phyloP scores from a whole-genome alignment of 2,113 vertebrate species.

The Urocitellus parryii region DNA sequence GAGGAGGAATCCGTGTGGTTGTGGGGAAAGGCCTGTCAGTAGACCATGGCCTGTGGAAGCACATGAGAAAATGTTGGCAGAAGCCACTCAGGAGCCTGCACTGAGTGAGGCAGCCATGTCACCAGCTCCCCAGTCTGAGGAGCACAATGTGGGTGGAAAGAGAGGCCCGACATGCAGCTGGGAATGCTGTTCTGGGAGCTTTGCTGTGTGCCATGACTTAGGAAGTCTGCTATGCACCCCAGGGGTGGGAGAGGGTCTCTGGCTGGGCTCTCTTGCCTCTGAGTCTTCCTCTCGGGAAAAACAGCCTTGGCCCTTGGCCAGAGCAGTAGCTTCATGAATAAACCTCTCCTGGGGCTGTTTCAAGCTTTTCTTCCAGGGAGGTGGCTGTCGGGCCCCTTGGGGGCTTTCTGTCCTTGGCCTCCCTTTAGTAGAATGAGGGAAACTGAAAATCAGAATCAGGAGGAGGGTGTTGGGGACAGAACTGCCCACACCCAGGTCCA shows the following conservation, averaged over 20 bases:
- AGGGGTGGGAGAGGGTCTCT: neutral
- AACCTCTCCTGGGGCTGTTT: neutral
- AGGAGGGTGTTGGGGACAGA: neutral
- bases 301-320: neutral
- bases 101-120: neutral
- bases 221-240: neutral
- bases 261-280: neutral
- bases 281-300: neutral
- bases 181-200: neutral
- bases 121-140: neutral
- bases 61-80: neutral
- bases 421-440: neutral
- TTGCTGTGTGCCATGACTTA: neutral
- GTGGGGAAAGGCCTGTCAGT: neutral
- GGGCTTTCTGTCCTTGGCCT: neutral
- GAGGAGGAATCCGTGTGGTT: neutral
- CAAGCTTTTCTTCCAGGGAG: neutral
- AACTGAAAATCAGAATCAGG: neutral
- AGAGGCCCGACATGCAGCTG: accelerated
- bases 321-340: neutral
- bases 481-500: neutral
- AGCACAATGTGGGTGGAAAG: too few relatives aligned
- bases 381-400: neutral
- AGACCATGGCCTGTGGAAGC: neutral
- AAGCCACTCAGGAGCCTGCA: neutral